These are phyloP conservation scores for Malurus splendens DNA, from an alignment of 2,797 vertebrate genomes.

Conservation along the genomic window DNA sequence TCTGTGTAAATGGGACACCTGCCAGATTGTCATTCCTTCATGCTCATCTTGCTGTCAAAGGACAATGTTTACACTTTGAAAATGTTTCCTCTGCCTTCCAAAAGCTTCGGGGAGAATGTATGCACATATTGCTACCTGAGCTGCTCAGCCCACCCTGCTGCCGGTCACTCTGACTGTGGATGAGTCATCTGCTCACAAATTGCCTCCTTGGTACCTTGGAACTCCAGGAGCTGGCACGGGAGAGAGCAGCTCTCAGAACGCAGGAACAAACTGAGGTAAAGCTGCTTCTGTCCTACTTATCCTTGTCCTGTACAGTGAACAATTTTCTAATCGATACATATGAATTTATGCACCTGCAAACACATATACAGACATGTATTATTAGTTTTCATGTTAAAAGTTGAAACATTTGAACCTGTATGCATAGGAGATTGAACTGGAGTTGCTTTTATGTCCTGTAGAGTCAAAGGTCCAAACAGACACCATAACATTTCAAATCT, in stretches of 20 bases:
- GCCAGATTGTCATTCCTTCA: not conserved
- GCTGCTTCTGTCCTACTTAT: not conserved
- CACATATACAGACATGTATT: not conserved
- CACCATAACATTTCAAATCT: not conserved
- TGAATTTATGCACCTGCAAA: not conserved
- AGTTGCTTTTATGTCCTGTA: not conserved
- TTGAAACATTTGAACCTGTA: not conserved
- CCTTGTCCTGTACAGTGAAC: not conserved
- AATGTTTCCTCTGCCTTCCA: not conserved
- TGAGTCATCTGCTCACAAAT: slow-evolving; percentile 20
- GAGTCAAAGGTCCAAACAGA: not conserved
- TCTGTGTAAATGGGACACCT: not conserved
- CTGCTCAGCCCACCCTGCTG: not conserved
- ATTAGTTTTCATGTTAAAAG: not conserved
- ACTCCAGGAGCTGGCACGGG: not conserved
- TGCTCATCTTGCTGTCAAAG: not conserved
- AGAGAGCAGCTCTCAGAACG: not conserved
- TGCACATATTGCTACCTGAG: not conserved
- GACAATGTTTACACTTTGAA: not conserved
- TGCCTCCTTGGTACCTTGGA: not conserved
- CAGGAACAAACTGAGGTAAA: not conserved
- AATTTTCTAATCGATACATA: not conserved
- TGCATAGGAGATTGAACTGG: not conserved
- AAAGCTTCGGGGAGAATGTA: not conserved
- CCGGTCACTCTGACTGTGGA: not conserved